Percentiles rank a stretch among this genome's conserved stretches.
Conservation (phyloP, 2,888 invertebrate species). For the Harpalus rufipes region DNA sequence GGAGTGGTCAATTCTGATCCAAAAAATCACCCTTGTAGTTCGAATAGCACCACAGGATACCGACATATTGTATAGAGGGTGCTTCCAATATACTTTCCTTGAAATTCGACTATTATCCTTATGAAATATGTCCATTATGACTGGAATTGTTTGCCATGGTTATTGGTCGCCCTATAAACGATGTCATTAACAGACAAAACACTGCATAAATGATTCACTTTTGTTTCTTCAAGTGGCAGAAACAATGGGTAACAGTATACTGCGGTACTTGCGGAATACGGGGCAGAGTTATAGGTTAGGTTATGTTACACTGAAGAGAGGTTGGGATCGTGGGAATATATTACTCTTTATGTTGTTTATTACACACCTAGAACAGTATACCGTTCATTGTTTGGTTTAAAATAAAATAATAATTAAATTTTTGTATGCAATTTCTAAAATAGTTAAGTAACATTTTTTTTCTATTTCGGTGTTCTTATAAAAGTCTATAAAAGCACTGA, state of each 20-base stretch:
- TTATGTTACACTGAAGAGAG: constrained; percentile 50
- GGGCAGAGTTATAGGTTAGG: constrained; percentile 53
- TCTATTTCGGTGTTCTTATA: no score
- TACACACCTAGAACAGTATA: neutral
- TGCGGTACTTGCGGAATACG: constrained; percentile 70
- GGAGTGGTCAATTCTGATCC: constrained; percentile 72
- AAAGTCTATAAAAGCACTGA: no score
- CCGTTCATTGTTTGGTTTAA: neutral
- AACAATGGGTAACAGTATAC: constrained; percentile 77
- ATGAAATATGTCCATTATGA: neutral
- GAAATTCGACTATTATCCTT: constrained; percentile 17
- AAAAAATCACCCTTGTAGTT: constrained; percentile 71
- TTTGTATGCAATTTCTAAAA: no score
- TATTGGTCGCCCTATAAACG: constrained; percentile 53
- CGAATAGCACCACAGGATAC: constrained; percentile 71
- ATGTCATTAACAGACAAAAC: constrained; percentile 74
- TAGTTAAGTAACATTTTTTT: no score
- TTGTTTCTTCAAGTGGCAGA: constrained; percentile 76
- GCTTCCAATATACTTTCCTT: neutral
- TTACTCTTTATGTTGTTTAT: constrained; percentile 18
- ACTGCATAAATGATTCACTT: constrained; percentile 76
- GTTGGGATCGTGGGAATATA: constrained; percentile 59
- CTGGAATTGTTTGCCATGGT: neutral
- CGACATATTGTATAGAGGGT: constrained; percentile 71
- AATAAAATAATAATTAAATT: no score